Percentiles rank a stretch among this genome's conserved stretches.
These are phyloP conservation scores for Trachelus tabidus DNA, from an alignment of 2,888 invertebrate genomes.

Conservation along the genomic window DNA sequence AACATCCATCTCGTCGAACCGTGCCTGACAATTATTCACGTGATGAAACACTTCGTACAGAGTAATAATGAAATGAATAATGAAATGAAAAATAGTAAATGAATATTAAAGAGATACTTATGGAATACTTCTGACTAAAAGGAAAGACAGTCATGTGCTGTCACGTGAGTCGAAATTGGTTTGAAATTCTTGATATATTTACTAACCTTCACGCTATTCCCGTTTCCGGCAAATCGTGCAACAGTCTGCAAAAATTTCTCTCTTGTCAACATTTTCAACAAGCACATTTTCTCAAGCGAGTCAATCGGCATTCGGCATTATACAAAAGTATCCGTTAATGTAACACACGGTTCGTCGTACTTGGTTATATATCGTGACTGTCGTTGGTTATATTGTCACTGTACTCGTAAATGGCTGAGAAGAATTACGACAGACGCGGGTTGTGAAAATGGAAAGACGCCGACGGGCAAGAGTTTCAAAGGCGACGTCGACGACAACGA, in stretches of 20 bases:
- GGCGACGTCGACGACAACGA: neutral
- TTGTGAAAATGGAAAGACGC: neutral
- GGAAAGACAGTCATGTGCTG: neutral
- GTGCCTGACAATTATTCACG: neutral
- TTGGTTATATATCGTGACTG: neutral
- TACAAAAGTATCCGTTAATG: neutral
- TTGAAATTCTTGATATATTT: neutral
- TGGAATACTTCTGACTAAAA: neutral
- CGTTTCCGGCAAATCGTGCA: slow-evolving; percentile 29
- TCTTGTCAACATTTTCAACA: neutral
- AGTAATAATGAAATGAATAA: slow-evolving; percentile 13
- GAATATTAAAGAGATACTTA: neutral
- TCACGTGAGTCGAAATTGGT: neutral
- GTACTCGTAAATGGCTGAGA: neutral
- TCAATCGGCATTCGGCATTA: neutral
- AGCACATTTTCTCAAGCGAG: neutral
- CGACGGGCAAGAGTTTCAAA: neutral
- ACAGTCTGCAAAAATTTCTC: neutral
- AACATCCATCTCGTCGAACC: neutral
- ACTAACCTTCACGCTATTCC: slow-evolving; percentile 39
- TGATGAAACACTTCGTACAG: neutral
- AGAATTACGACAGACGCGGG: neutral
- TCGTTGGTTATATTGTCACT: neutral
- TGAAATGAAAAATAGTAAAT: slow-evolving; percentile 15
- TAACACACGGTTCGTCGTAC: neutral